Conservation (phyloP, 2,797 vertebrate genomes). For the Gymnoscopelus braueri region DNA sequence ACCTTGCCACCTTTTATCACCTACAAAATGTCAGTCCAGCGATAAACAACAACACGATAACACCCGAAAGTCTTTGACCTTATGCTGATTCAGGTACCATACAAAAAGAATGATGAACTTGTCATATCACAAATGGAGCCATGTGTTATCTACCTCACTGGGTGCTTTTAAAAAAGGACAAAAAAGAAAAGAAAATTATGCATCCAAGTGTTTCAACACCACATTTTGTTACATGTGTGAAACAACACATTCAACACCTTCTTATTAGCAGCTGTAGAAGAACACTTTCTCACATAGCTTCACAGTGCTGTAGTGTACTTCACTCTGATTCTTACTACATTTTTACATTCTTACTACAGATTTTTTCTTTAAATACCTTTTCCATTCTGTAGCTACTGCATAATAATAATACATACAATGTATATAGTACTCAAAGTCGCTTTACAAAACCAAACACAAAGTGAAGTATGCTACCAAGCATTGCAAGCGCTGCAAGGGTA, state of each 20-base stretch:
- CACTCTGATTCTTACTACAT: no score
- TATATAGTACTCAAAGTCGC: no score
- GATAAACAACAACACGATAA: not conserved
- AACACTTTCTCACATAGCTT: not conserved
- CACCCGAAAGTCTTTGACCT: conserved; percentile 2
- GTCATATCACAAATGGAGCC: not conserved
- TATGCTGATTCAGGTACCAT: not conserved
- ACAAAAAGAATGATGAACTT: not conserved
- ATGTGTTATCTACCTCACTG: conserved; percentile 12
- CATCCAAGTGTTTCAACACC: conserved; percentile 27
- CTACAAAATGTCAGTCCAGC: conserved; percentile 27
- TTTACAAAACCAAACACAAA: no score
- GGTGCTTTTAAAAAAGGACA: conserved; percentile 2
- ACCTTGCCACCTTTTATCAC: conserved; percentile 50
- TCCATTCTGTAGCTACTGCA: no score
- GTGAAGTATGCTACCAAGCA: no score
- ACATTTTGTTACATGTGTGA: conserved; percentile 29
- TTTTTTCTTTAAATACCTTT: no score
- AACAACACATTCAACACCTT: conserved; percentile 31
- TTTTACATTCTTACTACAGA: no score
- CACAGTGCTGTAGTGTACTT: no score
- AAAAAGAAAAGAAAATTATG: no score
- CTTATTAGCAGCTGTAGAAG: not conserved
- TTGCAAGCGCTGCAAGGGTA: no score
- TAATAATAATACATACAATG: no score